A percentile compares a stretch with the other conserved stretches of the same genome.
phyloP scores from a whole-genome alignment of 2,113 vertebrate species.

The Rissa tridactyla region DNA sequence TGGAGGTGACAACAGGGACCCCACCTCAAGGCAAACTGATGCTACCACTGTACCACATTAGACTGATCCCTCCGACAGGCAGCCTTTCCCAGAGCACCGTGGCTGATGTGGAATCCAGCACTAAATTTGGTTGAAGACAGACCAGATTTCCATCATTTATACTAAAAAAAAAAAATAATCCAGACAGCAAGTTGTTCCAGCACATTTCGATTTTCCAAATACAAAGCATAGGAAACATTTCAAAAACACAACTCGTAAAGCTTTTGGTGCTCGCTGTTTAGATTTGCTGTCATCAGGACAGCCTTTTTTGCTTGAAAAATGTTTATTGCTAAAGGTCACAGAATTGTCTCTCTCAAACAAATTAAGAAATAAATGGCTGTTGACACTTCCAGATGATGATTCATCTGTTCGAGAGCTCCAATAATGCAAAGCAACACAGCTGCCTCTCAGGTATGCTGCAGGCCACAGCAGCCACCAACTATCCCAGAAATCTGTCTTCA shows the following conservation, averaged over 20 bases:
- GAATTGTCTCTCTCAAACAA: neutral
- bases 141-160: neutral
- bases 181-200: neutral
- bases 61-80: neutral
- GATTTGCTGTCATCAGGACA: neutral
- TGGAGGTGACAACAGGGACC: neutral
- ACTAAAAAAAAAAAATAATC: neutral
- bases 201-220: neutral
- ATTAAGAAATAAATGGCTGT: slow-evolving; percentile 40
- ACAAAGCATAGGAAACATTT: neutral
- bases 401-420: slow-evolving; percentile 21
- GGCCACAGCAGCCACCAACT: neutral
- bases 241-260: neutral
- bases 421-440: neutral
- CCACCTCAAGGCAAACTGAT: neutral
- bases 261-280: neutral
- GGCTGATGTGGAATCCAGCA: neutral
- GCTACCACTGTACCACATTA: no score
- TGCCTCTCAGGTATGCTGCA: slow-evolving; percentile 39
- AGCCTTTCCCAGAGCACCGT: neutral
- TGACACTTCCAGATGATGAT: slow-evolving; percentile 32
- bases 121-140: neutral
- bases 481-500: slow-evolving; percentile 15
- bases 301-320: slow-evolving; percentile 21
- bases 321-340: slow-evolving; percentile 45